A percentile compares a stretch with the other conserved stretches of the same genome.
Evolutionary conservation across 2,113 vertebrate species (phyloP).

Genomic region (Aleadryas rufinucha): DNA sequence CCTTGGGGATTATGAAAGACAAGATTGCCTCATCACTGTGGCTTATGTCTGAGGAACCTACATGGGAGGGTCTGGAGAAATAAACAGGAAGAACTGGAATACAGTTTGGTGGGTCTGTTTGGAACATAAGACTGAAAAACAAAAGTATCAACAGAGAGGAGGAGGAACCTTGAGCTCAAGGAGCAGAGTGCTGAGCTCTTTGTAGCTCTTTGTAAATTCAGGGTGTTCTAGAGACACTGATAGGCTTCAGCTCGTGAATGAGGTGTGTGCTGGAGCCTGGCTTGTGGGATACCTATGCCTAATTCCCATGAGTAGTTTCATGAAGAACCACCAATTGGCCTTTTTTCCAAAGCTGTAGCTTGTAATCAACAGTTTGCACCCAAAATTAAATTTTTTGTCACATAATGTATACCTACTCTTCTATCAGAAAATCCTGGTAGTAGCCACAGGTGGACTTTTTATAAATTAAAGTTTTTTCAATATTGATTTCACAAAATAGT

Average conservation of each 20-base stretch:
- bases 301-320: neutral
- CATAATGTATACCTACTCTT: fast-evolving
- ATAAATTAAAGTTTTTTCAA: neutral
- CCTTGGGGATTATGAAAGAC: fast-evolving
- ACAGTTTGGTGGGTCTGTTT: neutral
- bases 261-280: neutral
- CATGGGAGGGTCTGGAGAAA: neutral
- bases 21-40: neutral
- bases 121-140: neutral
- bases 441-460: neutral
- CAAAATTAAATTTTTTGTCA: neutral
- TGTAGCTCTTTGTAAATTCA: neutral
- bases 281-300: neutral
- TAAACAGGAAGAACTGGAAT: neutral
- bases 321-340: neutral
- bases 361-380: neutral
- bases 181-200: neutral
- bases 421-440: neutral
- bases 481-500: neutral
- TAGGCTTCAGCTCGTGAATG: fast-evolving
- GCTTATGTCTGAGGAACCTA: neutral
- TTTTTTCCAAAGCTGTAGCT: neutral
- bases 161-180: neutral
- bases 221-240: neutral
- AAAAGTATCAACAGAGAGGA: neutral